Evolutionary conservation across 2,113 vertebrate genomes (phyloP).

Genomic region (Anoura caudifer): DNA sequence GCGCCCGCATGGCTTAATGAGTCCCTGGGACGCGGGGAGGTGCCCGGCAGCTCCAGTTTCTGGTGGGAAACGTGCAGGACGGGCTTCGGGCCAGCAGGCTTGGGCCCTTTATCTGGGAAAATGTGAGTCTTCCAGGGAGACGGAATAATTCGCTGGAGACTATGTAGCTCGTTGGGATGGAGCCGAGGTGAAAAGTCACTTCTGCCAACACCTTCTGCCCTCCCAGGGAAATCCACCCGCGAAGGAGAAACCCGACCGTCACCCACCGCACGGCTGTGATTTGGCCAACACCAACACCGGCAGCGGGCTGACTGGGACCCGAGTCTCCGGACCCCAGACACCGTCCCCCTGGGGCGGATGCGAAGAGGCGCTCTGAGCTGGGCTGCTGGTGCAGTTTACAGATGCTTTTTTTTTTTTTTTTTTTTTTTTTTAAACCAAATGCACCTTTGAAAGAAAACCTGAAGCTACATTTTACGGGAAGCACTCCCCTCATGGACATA

Average conservation of each 20-base stretch:
- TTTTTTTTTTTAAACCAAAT: background rate
- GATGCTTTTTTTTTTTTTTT: background rate
- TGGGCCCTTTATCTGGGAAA: background rate
- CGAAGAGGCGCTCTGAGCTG: background rate
- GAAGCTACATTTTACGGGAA: background rate
- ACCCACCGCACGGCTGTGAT: too few species aligned
- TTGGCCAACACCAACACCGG: too few species aligned
- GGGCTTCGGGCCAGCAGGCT: background rate
- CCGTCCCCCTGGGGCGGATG: too few species aligned
- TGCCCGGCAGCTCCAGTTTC: background rate
- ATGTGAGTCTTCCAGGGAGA: background rate
- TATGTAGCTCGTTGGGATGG: fast-evolving
- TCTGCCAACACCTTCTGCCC: fast-evolving
- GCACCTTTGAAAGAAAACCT: background rate
- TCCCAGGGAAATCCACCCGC: fast-evolving
- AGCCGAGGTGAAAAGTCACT: fast-evolving
- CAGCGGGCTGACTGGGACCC: background rate
- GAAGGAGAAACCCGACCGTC: too few species aligned
- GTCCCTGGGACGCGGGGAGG: too few species aligned
- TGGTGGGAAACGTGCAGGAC: background rate
- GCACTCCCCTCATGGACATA: background rate
- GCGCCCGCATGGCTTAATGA: fast-evolving
- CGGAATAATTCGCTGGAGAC: fast-evolving
- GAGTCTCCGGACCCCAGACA: too few species aligned
- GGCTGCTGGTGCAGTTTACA: fast-evolving